Evolutionary conservation across 2,797 vertebrate genomes (phyloP).

Genomic region (Falco cherrug): DNA sequence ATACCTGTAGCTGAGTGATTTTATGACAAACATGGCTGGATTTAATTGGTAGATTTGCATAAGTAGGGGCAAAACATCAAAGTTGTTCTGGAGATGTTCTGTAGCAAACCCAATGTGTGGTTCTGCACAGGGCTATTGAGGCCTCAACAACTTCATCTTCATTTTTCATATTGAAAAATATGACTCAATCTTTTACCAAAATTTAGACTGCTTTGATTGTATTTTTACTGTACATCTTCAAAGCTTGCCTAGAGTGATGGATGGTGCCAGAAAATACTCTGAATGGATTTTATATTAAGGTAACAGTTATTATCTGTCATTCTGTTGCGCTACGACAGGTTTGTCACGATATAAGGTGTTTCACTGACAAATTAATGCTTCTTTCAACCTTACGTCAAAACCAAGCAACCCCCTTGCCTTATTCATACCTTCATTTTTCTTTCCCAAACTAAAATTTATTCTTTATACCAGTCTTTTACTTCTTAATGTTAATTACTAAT

Average conservation of each 20-base stretch:
- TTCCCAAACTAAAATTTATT: background rate
- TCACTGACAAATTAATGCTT: background rate
- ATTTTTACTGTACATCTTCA: background rate
- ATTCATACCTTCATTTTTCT: background rate
- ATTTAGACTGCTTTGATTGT: background rate
- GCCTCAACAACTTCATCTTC: background rate
- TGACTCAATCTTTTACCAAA: slow-evolving; percentile 8
- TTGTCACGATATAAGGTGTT: background rate
- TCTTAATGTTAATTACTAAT: background rate
- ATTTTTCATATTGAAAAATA: background rate
- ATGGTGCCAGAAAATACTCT: slow-evolving; percentile 32
- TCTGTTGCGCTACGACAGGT: background rate
- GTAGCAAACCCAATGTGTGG: background rate
- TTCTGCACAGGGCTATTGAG: background rate
- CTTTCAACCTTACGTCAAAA: background rate
- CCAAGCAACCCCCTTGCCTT: background rate
- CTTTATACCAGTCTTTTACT: background rate
- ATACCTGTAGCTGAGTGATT: background rate
- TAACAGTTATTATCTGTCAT: background rate
- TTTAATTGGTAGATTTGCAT: background rate
- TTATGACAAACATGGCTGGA: background rate
- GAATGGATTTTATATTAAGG: background rate
- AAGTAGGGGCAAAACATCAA: background rate
- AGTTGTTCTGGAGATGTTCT: background rate
- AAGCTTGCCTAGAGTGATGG: background rate